These are phyloP conservation scores for Drosophila cardini DNA, from an alignment of 1,140 invertebrate species.

Conservation along the genomic window DNA sequence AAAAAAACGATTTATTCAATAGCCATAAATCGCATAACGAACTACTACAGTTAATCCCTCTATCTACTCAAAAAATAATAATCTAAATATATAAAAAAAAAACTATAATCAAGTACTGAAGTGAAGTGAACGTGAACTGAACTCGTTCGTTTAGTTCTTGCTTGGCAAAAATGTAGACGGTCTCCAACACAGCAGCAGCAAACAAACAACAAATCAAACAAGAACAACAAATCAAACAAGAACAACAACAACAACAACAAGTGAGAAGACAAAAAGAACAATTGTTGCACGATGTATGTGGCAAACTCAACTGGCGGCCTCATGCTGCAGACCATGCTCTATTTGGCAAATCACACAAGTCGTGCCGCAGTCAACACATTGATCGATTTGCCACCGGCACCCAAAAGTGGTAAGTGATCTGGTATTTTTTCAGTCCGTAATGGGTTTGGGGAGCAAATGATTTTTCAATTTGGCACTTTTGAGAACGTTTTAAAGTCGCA, in stretches of 20 bases:
- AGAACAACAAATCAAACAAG: background rate
- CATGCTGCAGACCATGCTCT: constrained; percentile 83
- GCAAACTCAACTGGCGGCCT: constrained; percentile 80
- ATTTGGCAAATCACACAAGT: constrained; percentile 82
- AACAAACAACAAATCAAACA: background rate
- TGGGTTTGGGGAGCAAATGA: no score
- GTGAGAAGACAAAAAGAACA: background rate
- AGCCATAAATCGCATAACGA: constrained; percentile 9
- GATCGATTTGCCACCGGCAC: constrained; percentile 74
- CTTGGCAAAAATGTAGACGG: constrained; percentile 36
- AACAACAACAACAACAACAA: background rate
- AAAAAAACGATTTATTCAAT: constrained; percentile 17
- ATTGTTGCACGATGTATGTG: constrained; percentile 67
- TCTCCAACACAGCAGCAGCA: constrained; percentile 4
- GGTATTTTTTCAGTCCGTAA: background rate
- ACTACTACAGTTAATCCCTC: constrained; percentile 27
- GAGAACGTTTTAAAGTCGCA: no score
- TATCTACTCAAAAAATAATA: constrained; percentile 30
- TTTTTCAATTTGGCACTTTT: no score
- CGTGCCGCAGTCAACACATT: constrained; percentile 77
- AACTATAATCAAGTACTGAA: constrained; percentile 5
- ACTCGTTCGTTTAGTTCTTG: constrained; percentile 10
- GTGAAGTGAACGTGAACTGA: constrained; percentile 27
- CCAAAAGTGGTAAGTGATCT: constrained; percentile 77
- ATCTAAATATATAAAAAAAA: background rate